Evolutionary conservation across 2,113 vertebrate species (phyloP).

Genomic region (Propithecus coquereli): DNA sequence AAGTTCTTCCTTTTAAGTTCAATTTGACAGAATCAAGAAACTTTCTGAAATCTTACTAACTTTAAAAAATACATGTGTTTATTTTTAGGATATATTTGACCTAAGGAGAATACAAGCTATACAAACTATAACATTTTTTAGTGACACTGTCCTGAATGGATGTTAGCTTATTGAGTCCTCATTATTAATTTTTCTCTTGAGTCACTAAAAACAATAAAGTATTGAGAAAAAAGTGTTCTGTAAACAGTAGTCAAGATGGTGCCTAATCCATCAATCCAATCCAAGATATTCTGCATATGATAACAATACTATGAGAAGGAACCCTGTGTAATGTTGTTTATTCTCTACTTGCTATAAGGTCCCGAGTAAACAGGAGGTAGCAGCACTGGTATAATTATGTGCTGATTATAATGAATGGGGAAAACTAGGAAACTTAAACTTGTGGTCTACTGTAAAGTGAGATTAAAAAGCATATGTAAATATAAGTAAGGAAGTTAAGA

Average conservation of each 20-base stretch:
- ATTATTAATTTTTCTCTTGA: background rate
- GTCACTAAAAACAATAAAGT: background rate
- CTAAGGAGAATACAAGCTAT: background rate
- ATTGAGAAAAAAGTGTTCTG: background rate
- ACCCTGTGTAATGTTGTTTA: background rate
- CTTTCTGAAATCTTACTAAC: constrained; percentile 6
- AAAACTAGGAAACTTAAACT: constrained; percentile 1
- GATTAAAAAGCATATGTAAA: background rate
- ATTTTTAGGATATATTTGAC: constrained; percentile 5
- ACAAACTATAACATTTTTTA: background rate
- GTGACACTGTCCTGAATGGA: background rate
- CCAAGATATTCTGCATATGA: background rate
- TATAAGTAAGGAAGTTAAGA: background rate
- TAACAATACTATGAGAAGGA: background rate
- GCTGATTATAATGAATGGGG: background rate
- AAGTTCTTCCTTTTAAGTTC: background rate
- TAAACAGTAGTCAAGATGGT: background rate
- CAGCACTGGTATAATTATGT: background rate
- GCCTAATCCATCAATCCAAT: background rate
- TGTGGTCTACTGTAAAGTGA: background rate
- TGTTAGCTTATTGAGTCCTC: background rate
- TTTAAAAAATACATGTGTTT: background rate
- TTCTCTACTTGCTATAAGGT: background rate
- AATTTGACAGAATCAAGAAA: constrained; percentile 10
- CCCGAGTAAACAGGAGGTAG: background rate